phyloP scores from a whole-genome alignment of 1,140 invertebrate species.

The Diorhabda sublineata region DNA sequence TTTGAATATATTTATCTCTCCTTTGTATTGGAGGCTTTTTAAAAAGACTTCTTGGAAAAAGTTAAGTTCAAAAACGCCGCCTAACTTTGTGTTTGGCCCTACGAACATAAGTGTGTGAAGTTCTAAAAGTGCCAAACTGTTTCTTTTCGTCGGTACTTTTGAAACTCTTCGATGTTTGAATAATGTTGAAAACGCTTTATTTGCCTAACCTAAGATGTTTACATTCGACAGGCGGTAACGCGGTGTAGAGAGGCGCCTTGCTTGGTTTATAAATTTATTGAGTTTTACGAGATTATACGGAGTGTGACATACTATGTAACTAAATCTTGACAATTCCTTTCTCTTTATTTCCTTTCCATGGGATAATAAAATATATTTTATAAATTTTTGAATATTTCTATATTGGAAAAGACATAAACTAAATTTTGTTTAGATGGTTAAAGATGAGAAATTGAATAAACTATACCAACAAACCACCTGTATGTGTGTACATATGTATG shows the following conservation, averaged over 20 bases:
- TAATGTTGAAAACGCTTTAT: not conserved
- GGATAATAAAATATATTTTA: no score
- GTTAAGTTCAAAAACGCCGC: not conserved
- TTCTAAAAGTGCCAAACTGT: conserved; percentile 2
- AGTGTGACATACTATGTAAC: no score
- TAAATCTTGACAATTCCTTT: no score
- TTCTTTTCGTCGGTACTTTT: not conserved
- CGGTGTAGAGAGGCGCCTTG: not conserved
- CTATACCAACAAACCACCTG: no score
- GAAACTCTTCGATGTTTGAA: not conserved
- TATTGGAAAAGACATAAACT: no score
- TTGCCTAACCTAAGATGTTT: not conserved
- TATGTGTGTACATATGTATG: no score
- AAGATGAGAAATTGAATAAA: no score
- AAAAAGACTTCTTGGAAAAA: not conserved
- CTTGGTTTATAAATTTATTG: not conserved
- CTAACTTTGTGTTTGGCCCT: not conserved
- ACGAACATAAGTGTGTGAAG: not conserved
- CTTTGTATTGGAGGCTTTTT: not conserved
- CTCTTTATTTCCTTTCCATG: no score
- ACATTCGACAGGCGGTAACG: not conserved
- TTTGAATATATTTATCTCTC: not conserved
- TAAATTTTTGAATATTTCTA: no score
- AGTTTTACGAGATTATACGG: not conserved
- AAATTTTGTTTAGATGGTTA: no score